These are phyloP conservation scores for Hemitrygon akajei DNA, from an alignment of 2,797 vertebrate species.

Conservation along the genomic window DNA sequence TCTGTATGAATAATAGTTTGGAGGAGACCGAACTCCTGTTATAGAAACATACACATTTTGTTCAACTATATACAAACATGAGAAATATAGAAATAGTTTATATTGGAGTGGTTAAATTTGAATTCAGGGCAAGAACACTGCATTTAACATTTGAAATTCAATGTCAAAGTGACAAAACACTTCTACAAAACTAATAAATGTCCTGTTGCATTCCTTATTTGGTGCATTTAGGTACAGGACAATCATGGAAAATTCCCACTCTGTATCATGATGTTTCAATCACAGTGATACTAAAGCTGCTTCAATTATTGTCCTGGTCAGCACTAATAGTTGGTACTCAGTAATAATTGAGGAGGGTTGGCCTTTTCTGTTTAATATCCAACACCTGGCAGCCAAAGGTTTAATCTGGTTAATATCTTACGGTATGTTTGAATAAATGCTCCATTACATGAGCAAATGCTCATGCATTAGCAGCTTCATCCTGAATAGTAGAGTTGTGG, in stretches of 20 bases:
- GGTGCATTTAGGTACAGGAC: neutral
- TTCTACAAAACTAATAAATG: neutral
- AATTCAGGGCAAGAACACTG: neutral
- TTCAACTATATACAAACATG: neutral
- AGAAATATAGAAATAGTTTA: neutral
- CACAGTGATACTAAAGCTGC: neutral
- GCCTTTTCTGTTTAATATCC: neutral
- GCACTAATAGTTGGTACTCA: neutral
- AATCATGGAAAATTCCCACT: neutral
- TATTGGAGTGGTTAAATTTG: neutral
- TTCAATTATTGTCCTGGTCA: neutral
- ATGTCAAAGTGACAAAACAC: neutral
- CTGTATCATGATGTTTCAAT: neutral
- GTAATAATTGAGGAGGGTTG: neutral
- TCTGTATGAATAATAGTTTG: neutral
- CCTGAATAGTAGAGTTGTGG: neutral
- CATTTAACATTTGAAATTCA: neutral
- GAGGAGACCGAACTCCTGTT: neutral
- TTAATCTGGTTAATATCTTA: neutral
- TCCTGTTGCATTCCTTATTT: neutral
- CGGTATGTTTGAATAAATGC: neutral
- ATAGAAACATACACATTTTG: neutral
- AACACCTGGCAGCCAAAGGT: no score
- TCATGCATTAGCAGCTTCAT: neutral
- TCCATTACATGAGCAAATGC: neutral